A percentile compares a stretch with the other conserved stretches of the same genome.
Conservation (phyloP, 2,113 vertebrate genomes). For the Grantiella picta region DNA sequence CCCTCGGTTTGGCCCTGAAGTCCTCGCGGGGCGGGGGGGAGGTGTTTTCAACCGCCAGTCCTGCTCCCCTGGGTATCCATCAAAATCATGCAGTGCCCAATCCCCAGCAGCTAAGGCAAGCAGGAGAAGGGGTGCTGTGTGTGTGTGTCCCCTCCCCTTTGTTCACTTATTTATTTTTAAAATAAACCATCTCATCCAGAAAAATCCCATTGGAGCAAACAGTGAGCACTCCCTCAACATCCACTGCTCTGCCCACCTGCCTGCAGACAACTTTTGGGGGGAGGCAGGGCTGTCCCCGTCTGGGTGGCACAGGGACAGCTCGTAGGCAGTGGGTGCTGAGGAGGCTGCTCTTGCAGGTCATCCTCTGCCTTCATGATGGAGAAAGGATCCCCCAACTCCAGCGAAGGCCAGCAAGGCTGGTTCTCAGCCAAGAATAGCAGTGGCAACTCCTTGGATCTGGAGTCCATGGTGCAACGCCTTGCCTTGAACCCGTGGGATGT, state of each 20-base stretch:
- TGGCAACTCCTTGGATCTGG: slow-evolving; percentile 62
- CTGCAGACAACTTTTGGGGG: background rate
- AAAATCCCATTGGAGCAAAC: background rate
- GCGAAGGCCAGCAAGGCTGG: slow-evolving; percentile 36
- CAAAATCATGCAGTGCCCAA: background rate
- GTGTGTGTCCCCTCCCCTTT: background rate
- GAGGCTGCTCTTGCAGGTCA: background rate
- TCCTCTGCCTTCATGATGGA: slow-evolving; percentile 31
- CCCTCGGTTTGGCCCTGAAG: background rate
- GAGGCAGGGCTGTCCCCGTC: background rate
- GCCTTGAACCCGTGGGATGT: slow-evolving; percentile 85
- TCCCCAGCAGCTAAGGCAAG: background rate
- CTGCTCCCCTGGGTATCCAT: background rate
- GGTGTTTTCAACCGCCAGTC: background rate
- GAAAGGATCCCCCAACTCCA: background rate
- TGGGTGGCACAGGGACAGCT: background rate
- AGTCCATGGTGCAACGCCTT: slow-evolving; percentile 51
- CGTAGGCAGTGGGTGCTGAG: background rate
- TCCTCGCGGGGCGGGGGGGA: background rate
- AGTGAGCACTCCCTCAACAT: background rate
- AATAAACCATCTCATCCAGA: background rate
- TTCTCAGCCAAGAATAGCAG: slow-evolving; percentile 12
- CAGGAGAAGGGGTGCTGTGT: background rate
- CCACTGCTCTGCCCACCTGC: background rate
- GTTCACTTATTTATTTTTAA: background rate